A percentile compares a stretch with the other conserved stretches of the same genome.
phyloP scores from a whole-genome alignment of 2,797 vertebrate species.

The Rousettus madagascariensis region DNA sequence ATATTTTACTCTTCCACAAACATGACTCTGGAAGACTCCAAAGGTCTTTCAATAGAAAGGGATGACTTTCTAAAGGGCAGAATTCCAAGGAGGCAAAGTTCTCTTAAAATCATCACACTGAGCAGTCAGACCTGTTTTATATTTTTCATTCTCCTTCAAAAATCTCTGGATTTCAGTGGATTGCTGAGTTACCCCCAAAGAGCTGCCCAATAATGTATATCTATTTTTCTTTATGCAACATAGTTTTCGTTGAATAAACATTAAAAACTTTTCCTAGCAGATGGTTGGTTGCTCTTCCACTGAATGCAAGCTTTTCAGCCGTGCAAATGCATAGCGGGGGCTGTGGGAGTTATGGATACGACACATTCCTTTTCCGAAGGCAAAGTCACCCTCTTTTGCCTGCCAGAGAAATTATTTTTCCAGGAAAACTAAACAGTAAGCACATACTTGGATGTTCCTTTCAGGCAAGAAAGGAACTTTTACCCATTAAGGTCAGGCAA shows the following conservation, averaged over 20 bases:
- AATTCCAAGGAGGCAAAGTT: neutral
- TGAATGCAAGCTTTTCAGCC: slow-evolving; percentile 59
- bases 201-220: neutral
- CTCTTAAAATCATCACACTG: neutral
- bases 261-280: slow-evolving; percentile 26
- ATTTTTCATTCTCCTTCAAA: slow-evolving; percentile 3
- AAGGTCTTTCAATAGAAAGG: neutral
- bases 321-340: slow-evolving; percentile 40
- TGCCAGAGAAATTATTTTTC: slow-evolving; percentile 81
- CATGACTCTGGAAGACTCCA: neutral
- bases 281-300: slow-evolving; percentile 33
- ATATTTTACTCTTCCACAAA: neutral
- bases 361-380: slow-evolving; percentile 73
- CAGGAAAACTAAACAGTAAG: slow-evolving; percentile 78
- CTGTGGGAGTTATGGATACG: slow-evolving; percentile 48
- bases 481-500: slow-evolving; percentile 73
- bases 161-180: neutral
- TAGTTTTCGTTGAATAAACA: slow-evolving; percentile 21
- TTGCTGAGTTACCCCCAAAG: neutral
- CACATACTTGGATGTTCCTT: slow-evolving; percentile 77
- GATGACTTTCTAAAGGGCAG: slow-evolving; percentile 7
- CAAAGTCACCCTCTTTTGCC: slow-evolving; percentile 61
- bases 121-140: neutral
- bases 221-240: slow-evolving; percentile 6
- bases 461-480: slow-evolving; percentile 66